Evolutionary conservation across 1,140 invertebrate species (phyloP), one percentile per base, ranked within the genome.

Genomic region (Cotesia chilonis): DNA sequence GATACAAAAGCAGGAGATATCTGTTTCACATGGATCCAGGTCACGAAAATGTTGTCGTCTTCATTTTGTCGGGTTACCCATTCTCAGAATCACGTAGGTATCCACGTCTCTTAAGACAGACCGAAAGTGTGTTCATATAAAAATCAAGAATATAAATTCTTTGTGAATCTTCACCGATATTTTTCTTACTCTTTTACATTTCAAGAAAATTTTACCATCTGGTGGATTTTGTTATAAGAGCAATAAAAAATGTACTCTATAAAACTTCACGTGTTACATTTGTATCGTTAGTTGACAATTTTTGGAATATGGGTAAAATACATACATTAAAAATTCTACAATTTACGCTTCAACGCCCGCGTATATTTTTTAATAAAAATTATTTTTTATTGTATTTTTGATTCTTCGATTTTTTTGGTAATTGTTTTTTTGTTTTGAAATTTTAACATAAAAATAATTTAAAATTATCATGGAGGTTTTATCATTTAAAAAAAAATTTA

Each of bases 121-220:
- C 14, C 14, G 36, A 64, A 28, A 67, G 63, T 55, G 68, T 60
- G 66, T 63, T 68, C 68, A 69, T 70, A 57, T 69, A 47, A 75
- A 75, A 71, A 75, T 70, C 70, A 37, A 68, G 74, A 72, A 75
- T 75, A 75, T 47, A 75, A 72, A 66, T 72, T 75, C 70, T 66
- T 60, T 51, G 28, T 66, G 36, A 35, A 37, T 64, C 17, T 71
- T 7, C 70, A 17, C n/a, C 59, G 35, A 41, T 64, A 38, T 41
- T 51, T 63, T 66, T 59, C 47, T 60, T 47, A 20, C 64, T 41
- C 63, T n/a, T 57, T 28, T 12, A n/a, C 38, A n/a, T 20, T 36
- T 64, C 52, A 65, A 57, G 60, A 75, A 72, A 65, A 75, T 75
- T 52, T 75, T 70, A 69, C 47, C 66, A 28, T 66, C 64, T 47